phyloP scores from a whole-genome alignment of 2,797 vertebrate species.

The Galago senegalensis region DNA sequence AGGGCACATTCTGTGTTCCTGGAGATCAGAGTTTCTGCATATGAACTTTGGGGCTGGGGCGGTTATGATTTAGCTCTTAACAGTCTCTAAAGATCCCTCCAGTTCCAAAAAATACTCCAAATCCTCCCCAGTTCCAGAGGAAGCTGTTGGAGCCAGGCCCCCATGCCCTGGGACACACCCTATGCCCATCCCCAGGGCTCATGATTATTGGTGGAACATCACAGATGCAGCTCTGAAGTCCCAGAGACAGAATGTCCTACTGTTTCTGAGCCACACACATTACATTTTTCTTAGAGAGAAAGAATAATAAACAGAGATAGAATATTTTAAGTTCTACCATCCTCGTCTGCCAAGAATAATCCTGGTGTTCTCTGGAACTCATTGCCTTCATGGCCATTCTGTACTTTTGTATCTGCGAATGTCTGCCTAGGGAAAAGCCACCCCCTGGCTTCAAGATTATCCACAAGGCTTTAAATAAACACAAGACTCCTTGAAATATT shows the following conservation, averaged over 20 bases:
- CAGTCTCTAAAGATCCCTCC: background rate
- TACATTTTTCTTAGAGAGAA: constrained; percentile 66
- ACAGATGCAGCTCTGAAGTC: background rate
- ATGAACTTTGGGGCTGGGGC: background rate
- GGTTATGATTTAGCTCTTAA: background rate
- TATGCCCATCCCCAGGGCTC: background rate
- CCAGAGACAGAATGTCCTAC: constrained; percentile 49
- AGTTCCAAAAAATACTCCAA: background rate
- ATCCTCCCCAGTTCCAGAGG: background rate
- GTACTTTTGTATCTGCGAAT: background rate
- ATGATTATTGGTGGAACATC: background rate
- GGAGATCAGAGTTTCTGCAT: background rate
- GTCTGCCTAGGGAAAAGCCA: constrained; percentile 6
- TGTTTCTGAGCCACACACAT: background rate
- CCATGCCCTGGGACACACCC: background rate
- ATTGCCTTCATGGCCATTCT: background rate
- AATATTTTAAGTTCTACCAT: constrained; percentile 45
- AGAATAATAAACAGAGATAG: constrained; percentile 75
- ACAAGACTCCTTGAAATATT: background rate
- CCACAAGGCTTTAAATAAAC: constrained; percentile 6
- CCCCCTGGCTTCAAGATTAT: background rate
- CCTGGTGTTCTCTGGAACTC: background rate
- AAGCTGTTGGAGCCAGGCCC: background rate
- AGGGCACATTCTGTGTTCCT: background rate
- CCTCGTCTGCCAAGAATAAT: constrained; percentile 61